Conservation (phyloP, 1,140 invertebrate genomes). For the Apis florea region DNA sequence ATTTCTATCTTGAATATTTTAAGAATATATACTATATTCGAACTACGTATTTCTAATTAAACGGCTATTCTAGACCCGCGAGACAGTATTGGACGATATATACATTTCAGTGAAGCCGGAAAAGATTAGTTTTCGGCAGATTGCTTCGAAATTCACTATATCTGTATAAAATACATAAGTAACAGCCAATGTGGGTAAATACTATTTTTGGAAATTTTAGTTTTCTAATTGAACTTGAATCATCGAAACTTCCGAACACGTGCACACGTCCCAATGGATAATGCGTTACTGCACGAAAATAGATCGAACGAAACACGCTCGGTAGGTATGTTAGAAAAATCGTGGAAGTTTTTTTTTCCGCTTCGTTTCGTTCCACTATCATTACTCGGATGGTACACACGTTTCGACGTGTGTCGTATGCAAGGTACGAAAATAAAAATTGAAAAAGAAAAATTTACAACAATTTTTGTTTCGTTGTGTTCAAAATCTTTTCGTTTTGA, state of each 20-base stretch:
- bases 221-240: slow-evolving; percentile 53
- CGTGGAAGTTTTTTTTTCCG: neutral
- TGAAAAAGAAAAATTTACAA: neutral
- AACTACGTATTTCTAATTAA: neutral
- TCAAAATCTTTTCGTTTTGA: neutral
- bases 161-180: neutral
- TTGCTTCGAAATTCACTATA: neutral
- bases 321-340: neutral
- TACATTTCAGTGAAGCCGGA: neutral
- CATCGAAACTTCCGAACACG: slow-evolving; percentile 17
- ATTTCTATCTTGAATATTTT: neutral
- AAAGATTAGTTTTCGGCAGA: slow-evolving; percentile 40
- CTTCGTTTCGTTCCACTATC: neutral
- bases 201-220: slow-evolving; percentile 35
- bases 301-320: slow-evolving; percentile 5
- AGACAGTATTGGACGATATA: neutral
- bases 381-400: too few species aligned
- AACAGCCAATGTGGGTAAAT: neutral
- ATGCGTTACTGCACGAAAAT: slow-evolving; percentile 38
- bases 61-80: neutral
- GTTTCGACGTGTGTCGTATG: too few species aligned
- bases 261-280: neutral
- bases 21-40: neutral
- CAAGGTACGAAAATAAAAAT: too few species aligned
- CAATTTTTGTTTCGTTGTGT: neutral